Evolutionary conservation across 2,888 invertebrate species (phyloP).

Genomic region (Tipula unca): DNA sequence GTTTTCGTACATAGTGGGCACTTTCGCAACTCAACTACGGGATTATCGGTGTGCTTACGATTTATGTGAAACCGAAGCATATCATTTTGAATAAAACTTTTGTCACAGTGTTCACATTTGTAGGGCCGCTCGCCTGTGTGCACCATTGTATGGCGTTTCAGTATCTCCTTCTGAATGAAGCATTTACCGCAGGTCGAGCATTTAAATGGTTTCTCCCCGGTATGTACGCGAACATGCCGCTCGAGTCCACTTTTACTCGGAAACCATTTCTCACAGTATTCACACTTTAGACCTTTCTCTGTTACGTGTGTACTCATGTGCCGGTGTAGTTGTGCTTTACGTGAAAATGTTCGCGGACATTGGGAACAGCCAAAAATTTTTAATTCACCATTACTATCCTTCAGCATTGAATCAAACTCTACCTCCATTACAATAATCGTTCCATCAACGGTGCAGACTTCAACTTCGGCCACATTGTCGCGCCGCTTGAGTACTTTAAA

Average conservation of each 20-base stretch:
- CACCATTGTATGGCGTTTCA: constrained; percentile 52
- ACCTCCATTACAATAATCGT: constrained; percentile 42
- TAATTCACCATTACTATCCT: constrained; percentile 34
- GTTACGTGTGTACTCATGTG: constrained; percentile 54
- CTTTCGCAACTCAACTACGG: constrained; percentile 52
- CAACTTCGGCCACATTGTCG: constrained; percentile 29
- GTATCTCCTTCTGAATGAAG: constrained; percentile 67
- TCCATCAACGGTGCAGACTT: constrained; percentile 44
- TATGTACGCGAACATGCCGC: constrained; percentile 61
- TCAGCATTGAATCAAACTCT: background rate
- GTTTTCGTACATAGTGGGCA: constrained; percentile 57
- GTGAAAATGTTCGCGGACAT: constrained; percentile 54
- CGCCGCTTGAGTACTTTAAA: background rate
- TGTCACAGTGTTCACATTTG: constrained; percentile 54
- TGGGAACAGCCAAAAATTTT: constrained; percentile 53
- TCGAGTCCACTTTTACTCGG: constrained; percentile 57
- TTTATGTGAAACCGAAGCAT: constrained; percentile 54
- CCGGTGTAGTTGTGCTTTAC: constrained; percentile 50
- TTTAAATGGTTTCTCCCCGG: constrained; percentile 46
- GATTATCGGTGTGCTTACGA: constrained; percentile 49
- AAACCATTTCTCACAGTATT: constrained; percentile 56
- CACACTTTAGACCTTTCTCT: constrained; percentile 47
- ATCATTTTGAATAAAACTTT: constrained; percentile 64
- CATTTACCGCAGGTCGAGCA: constrained; percentile 51
- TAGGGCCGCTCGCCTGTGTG: constrained; percentile 55